These are phyloP conservation scores for Pinctada fucata DNA, from an alignment of 2,888 invertebrate species.

Conservation along the genomic window DNA sequence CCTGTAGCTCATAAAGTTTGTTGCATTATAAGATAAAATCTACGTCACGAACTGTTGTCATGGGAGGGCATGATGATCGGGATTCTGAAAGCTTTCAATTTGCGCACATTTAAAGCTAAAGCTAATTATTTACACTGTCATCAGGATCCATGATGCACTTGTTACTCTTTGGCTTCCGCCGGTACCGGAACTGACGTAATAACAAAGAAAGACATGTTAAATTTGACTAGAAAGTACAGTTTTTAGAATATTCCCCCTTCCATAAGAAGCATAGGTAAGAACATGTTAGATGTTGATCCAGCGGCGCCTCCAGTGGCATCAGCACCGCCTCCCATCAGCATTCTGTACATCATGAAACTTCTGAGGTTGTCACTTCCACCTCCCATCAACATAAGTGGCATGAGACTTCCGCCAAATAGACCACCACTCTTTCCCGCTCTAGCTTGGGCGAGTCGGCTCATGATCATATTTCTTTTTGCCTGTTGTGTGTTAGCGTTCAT, in stretches of 20 bases:
- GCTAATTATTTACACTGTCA: not conserved
- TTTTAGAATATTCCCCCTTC: not conserved
- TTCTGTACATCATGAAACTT: not conserved
- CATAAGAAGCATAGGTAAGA: not conserved
- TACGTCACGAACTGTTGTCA: not conserved
- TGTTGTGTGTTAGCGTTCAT: not conserved
- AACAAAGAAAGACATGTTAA: conserved; percentile 1
- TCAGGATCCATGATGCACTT: conserved; percentile 3
- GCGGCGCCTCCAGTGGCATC: not conserved
- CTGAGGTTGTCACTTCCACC: conserved; percentile 1
- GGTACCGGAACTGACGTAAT: not conserved
- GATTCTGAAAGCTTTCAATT: not conserved
- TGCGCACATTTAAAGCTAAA: not conserved
- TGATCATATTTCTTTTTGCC: not conserved
- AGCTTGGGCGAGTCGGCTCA: not conserved
- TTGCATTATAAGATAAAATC: too few relatives aligned
- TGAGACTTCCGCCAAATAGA: not conserved
- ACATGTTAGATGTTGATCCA: not conserved
- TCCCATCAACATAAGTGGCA: conserved; percentile 2
- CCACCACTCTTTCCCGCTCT: not conserved
- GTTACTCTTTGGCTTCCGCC: not conserved
- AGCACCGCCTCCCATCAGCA: not conserved
- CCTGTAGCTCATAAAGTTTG: too few relatives aligned
- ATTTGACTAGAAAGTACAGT: not conserved
- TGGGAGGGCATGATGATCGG: not conserved